Base-by-base conservation (phyloP, 2,797 vertebrate species). In the Pygocentrus nattereri region DNA sequence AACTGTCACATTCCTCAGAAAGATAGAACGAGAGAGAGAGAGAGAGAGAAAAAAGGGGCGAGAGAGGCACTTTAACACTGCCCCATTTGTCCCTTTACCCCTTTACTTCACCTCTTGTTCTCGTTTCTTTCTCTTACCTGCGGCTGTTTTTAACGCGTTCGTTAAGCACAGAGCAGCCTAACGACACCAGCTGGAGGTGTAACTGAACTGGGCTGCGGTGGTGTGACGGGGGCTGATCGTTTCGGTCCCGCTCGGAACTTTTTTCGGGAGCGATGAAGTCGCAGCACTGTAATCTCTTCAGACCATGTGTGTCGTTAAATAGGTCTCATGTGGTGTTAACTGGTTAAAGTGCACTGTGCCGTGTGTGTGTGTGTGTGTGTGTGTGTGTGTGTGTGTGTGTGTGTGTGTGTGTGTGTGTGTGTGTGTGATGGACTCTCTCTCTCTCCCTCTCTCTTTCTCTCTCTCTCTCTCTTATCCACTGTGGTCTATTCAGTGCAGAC, bases 1-100 rank as follows among this genome's bases (percentile, higher is more conserved):
- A 85, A 88, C 79, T 87, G 90, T 89, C 87, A 92, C 90, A 94
- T 93, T 93, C 92, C 91, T 91, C 84, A 83, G 82, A 80, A 38
- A 82, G 85, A 64, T 73, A 84, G 79, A 87, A 85, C 88, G 89
- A 89, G 90, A 88, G 88, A 89, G 85, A 80, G 87, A 88, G 89
- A 89, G 90, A 88, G 88, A 89, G 85, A 80, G 87, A 41, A 47
- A 78, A 72, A 78, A 67, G 78, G 61, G 87, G 71, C 19, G 56
- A 18, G 38, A 74, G 79, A 34, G 71, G 47, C 78, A 73, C 79
- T 81, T 87, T 82, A 89, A 89, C 87, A 93, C 88, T 85, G 79
- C 88, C 82, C 78, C 85, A 85, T 56, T 91, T 93, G 88, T 92
- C 80, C 68, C 4, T 79, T 85, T 82, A 65, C 71, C 84, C 56